Base-by-base conservation (phyloP, 2,797 vertebrate species). In the Argyrosomus regius region DNA sequence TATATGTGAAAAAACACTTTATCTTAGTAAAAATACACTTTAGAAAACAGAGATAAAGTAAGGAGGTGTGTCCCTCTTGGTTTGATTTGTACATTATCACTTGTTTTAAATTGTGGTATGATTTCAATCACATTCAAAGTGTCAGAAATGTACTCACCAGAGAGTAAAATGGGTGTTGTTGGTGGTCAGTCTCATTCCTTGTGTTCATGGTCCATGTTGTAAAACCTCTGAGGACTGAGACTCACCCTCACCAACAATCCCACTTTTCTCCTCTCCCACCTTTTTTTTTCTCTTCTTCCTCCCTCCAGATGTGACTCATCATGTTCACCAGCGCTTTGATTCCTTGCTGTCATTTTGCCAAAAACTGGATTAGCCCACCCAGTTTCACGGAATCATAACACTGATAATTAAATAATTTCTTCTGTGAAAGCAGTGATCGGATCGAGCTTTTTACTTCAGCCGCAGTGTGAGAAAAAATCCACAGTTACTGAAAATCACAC, bases 221-320 rank as follows among this genome's bases (percentile, higher is more conserved):
- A 68, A 75, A 80, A 57, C 43, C 64, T 81, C 63, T 74, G 52
- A 85, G 53, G 72, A 87, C 72, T 50, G 79, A 81, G 80, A 52
- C 72, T 63, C 74, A 50, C 60, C 43, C 75, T 63, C 28, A 56
- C 60, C 68, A 82, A 54, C 77, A 71, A 61, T 41, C 71, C 62
- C 39, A 22, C 78, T 80, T 66, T 65, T 67, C 62, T 56, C 45
- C 54, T 72, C 74, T 59, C 61, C 35, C 63, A 54, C 62, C 62
- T 35, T 59, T 56, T 59, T 56, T 49, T 57, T 31, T 22, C 17
- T 16, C 62, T 68, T 65, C 45, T 41, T 48, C 82, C 39, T 75
- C 46, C 64, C 48, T 83, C 90, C 93, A 93, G 81, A 91, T 93
- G 88, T 82, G 85, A 83, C 80, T 80, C 77, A 24, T 91, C 82